Evolutionary conservation across 1,140 invertebrate genomes (phyloP), one percentile per base, ranked within the genome.

Genomic region (Phocides pigmalion): DNA sequence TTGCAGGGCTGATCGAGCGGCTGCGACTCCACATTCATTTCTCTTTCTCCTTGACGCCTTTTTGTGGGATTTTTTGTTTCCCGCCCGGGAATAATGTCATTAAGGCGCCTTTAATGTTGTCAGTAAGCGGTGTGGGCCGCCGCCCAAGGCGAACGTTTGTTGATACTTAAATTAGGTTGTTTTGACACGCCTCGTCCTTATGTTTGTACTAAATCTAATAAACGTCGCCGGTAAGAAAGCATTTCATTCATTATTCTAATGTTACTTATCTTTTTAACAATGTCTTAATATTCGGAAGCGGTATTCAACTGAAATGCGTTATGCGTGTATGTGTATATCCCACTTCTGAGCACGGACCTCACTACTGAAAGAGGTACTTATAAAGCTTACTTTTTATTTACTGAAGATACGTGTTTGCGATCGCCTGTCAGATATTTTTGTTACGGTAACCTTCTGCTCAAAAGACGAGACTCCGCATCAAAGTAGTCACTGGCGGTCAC

Each of bases 81-180:
- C 80, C 85, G 83, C 81, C 76, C 84, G 85, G 82, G 87, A 91
- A 89, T 91, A 91, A 91, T 91, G 87, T 89, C 89, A 89, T 91
- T 91, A 91, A 84, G 87, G 78, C 84, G 85, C 87, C 87, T 89
- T 89, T 89, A 91, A 91, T 89, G 84, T 91, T 88, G 85, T 84
- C 85, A 89, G 85, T 79, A 79, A 84, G 69, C 79, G 76, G 71
- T 77, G 80, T 72, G 78, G 71, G 72, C 76, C 75, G 81, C 85
- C 88, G 88, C 87, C 88, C 88, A 87, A 81, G 87, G 85, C 84
- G 87, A 89, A 66, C 84, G 84, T 89, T 91, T 91, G 89, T 91
- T 91, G 85, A 91, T 91, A 91, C 89, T 91, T 89, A 89, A 91
- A 91, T 91, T 91, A 87, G 87, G 79, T 85, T 89, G 85, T 89